Evolutionary conservation across 2,888 invertebrate genomes (phyloP).

Genomic region (Eupithecia centaureata): DNA sequence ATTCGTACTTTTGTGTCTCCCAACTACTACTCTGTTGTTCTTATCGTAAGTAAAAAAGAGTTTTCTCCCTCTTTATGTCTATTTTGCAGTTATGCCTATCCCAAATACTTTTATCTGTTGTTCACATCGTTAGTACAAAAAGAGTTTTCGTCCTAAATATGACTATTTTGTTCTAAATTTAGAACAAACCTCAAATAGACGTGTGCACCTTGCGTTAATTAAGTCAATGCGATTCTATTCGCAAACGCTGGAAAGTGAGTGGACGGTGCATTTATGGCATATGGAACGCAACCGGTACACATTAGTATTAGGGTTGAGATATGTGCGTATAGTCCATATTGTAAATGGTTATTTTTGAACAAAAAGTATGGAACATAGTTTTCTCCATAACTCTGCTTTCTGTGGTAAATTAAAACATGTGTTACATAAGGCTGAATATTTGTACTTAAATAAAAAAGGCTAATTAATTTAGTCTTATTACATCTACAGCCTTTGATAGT

Average conservation of each 20-base stretch:
- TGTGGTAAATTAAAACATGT: too few species aligned
- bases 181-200: conserved; percentile 20
- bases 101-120: not conserved
- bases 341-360: too few species aligned
- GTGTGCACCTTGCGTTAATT: conserved; percentile 56
- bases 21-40: not conserved
- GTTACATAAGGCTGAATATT: too few species aligned
- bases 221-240: conserved; percentile 67
- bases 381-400: too few species aligned
- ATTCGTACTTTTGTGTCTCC: not conserved
- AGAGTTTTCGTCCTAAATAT: not conserved
- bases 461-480: too few species aligned
- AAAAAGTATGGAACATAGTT: too few species aligned
- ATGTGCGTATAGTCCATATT: not conserved
- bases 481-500: too few species aligned
- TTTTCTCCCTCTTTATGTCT: not conserved
- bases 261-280: conserved; percentile 70
- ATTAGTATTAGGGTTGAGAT: conserved; percentile 47
- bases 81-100: not conserved
- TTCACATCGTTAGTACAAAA: not conserved
- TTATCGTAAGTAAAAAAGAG: not conserved
- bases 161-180: conserved; percentile 4
- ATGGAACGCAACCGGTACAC: conserved; percentile 57
- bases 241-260: conserved; percentile 74
- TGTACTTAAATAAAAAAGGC: too few species aligned